Evolutionary conservation across 2,888 invertebrate species (phyloP).

Genomic region (Epinotia bilunana): DNA sequence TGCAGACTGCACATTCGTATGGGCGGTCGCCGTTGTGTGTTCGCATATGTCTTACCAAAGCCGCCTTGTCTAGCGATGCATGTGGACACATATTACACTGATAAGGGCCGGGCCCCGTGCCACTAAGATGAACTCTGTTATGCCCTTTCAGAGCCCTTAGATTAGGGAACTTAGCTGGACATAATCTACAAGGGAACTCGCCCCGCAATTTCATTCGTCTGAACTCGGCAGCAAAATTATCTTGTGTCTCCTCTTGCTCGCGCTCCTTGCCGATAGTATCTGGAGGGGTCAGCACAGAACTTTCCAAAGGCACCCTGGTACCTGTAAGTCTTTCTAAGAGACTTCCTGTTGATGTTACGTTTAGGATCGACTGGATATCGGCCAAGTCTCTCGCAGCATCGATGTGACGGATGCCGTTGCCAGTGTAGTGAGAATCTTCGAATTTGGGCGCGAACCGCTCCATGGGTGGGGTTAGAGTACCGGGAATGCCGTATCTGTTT

Average conservation of each 20-base stretch:
- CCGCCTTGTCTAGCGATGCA: conserved; percentile 94
- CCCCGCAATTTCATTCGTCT: conserved; percentile 95
- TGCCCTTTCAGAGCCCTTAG: conserved; percentile 95
- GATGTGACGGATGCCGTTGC: conserved; percentile 75
- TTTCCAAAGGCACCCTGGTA: conserved; percentile 73
- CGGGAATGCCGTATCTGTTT: conserved; percentile 85
- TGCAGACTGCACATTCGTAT: conserved; percentile 97
- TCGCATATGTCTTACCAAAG: conserved; percentile 95
- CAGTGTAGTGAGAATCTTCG: conserved; percentile 69
- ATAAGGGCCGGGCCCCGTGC: conserved; percentile 91
- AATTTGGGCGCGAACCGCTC: conserved; percentile 75
- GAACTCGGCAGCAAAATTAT: conserved; percentile 92
- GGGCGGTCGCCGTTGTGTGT: conserved; percentile 98
- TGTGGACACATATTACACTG: conserved; percentile 97
- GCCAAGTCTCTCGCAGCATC: conserved; percentile 90
- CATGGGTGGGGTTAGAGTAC: conserved; percentile 76
- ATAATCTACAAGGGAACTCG: conserved; percentile 96
- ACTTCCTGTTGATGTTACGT: conserved; percentile 89
- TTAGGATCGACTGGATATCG: conserved; percentile 93
- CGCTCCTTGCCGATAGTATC: conserved; percentile 74
- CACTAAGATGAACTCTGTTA: conserved; percentile 92
- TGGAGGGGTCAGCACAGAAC: conserved; percentile 74
- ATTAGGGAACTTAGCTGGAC: conserved; percentile 94
- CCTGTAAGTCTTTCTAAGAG: conserved; percentile 86
- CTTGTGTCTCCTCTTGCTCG: conserved; percentile 89